phyloP scores from a whole-genome alignment of 2,113 vertebrate species.

The Toxostoma redivivum region DNA sequence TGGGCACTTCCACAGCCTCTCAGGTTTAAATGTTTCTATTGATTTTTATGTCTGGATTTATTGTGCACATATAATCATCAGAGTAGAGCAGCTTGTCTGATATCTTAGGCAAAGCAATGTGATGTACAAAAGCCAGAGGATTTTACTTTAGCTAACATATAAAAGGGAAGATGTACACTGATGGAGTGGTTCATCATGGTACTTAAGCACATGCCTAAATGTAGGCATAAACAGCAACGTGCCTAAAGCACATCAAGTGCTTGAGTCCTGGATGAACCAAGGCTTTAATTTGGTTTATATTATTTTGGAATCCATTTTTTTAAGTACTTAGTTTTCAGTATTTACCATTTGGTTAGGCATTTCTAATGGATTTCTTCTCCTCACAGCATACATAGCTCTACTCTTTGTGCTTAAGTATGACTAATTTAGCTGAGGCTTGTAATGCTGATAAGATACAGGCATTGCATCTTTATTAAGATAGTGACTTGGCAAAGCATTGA shows the following conservation, averaged over 20 bases:
- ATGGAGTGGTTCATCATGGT: neutral
- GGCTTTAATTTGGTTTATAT: neutral
- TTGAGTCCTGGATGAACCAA: neutral
- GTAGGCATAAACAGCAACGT: neutral
- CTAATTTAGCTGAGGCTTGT: slow-evolving; percentile 18
- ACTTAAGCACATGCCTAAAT: neutral
- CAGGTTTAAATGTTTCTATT: slow-evolving; percentile 71
- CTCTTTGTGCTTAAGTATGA: slow-evolving; percentile 4
- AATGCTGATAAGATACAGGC: slow-evolving; percentile 13
- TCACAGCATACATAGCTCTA: neutral
- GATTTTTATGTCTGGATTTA: slow-evolving; percentile 73
- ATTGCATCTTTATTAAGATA: slow-evolving; percentile 36
- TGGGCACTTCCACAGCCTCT: slow-evolving; percentile 38
- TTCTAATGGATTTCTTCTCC: slow-evolving; percentile 31
- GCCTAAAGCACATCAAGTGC: neutral
- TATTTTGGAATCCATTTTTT: neutral
- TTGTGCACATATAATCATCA: slow-evolving; percentile 47
- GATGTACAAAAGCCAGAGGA: neutral
- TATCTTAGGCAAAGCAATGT: slow-evolving; percentile 57
- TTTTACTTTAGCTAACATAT: neutral
- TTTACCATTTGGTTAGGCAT: slow-evolving; percentile 7
- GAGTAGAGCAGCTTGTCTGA: slow-evolving; percentile 21
- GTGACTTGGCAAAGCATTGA: slow-evolving; percentile 35
- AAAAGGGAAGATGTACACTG: neutral
- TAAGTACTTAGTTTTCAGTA: neutral